Base-by-base conservation (phyloP, 2,113 vertebrate species). In the Thomomys bottae region DNA sequence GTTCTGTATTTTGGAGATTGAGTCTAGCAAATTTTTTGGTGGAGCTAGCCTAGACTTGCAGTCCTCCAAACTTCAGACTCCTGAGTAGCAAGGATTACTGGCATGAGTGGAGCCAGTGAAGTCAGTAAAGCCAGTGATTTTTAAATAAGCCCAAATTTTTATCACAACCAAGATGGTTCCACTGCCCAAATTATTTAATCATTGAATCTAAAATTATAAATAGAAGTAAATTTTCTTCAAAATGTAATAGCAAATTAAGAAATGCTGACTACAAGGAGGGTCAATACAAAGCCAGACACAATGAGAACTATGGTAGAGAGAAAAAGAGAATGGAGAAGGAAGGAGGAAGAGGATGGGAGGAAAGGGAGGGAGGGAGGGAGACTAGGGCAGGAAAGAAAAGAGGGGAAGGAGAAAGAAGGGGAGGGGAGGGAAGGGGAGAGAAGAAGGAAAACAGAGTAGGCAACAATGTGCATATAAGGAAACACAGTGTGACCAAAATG, bases 181-280 rank as follows among this genome's bases (percentile, higher is more conserved):
- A 92, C 11, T 90, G 68, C 72, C 64, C 83, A 93, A 79, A 81
- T 61, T 72, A 20, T 28, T 75, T 75, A 95, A 30, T 84, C 34
- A 34, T 11, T 76, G 76, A 85, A 71, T 82, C 34, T 54, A 89
- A 84, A 89, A 85, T 78, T 61, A 81, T 72, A 78, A 78, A 93
- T 10, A 87, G 36, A 67, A 82, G 59, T 66, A 88, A 76, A 89
- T 49, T 4, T 28, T 21, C 49, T 76, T 87, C 32, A 77, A 49
- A 87, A 23, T 11, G 30, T 64, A 71, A 71, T 18, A 34, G 68
- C 4, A 79, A 72, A 73, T 8, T 66, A 28, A 94, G 36, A 64
- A 79, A 87, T n/a, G 45, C 34, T 49, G 38, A 91, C n/a, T 59
- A 36, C 57, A 77, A 87, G 59, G 36, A 75, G 10, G 28, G 70